Percentiles rank a stretch among this genome's conserved stretches.
Conservation (phyloP, 2,888 invertebrate genomes). For the Dilophus febrilis region DNA sequence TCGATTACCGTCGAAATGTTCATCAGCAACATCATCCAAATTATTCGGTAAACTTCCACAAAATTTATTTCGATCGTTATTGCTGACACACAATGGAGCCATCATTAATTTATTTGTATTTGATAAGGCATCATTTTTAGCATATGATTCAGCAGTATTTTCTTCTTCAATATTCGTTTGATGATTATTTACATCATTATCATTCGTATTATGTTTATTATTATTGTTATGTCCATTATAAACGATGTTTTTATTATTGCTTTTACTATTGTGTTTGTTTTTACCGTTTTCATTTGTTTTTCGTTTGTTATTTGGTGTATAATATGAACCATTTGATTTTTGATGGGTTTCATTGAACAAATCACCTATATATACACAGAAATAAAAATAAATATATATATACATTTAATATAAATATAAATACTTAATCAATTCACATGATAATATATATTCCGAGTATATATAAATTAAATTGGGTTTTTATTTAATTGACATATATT, state of each 20-base stretch:
- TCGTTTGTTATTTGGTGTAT: constrained; percentile 4
- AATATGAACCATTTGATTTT: constrained; percentile 4
- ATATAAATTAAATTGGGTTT: too few relatives aligned
- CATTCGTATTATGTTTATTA: background rate
- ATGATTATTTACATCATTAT: background rate
- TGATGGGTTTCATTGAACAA: constrained; percentile 5
- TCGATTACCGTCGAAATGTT: too few relatives aligned
- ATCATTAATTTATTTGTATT: constrained; percentile 7
- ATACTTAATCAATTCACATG: too few relatives aligned
- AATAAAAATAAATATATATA: too few relatives aligned
- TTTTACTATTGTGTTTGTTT: background rate
- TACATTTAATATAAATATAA: too few relatives aligned
- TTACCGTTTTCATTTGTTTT: constrained; percentile 1
- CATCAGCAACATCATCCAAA: constrained; percentile 11
- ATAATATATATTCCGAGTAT: too few relatives aligned
- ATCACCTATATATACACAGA: constrained; percentile 4
- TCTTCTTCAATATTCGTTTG: background rate
- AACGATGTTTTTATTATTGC: background rate
- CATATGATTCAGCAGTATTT: constrained; percentile 1
- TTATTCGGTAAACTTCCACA: constrained; percentile 14
- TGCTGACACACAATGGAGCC: constrained; percentile 8
- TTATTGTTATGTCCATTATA: background rate
- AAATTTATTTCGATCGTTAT: constrained; percentile 13
- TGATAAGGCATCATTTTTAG: too few relatives aligned
- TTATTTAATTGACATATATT: too few relatives aligned